Evolutionary conservation across 2,113 vertebrate species (phyloP).

Genomic region (Onychostoma macrolepis): DNA sequence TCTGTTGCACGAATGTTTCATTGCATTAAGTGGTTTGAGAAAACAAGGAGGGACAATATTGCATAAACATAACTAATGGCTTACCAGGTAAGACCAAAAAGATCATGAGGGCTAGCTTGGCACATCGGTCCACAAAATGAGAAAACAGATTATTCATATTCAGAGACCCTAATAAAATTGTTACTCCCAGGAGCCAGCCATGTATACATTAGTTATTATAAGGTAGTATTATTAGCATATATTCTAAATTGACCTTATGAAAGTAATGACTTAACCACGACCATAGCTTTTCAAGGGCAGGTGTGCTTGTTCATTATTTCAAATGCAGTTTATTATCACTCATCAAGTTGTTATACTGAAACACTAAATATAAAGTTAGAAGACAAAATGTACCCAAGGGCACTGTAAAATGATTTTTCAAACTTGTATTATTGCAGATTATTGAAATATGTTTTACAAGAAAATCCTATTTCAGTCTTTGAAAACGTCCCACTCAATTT

Average conservation of each 20-base stretch:
- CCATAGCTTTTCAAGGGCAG: neutral
- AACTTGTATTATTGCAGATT: too few species aligned
- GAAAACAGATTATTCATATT: neutral
- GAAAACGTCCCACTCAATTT: too few species aligned
- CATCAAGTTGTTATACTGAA: neutral
- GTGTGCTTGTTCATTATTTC: too few species aligned
- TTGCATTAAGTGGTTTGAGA: neutral
- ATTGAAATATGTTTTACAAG: too few species aligned
- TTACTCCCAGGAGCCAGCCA: neutral
- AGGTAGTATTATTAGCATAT: too few species aligned
- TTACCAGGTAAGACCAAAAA: neutral
- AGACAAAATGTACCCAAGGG: neutral
- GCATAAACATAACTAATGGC: neutral
- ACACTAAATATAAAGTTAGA: neutral
- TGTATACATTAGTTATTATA: neutral
- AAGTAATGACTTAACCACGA: neutral
- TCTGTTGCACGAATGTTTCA: neutral
- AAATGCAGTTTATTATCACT: neutral
- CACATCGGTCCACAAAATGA: neutral
- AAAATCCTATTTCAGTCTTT: too few species aligned
- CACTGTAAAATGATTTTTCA: too few species aligned
- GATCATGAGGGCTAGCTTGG: neutral
- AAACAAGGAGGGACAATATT: neutral
- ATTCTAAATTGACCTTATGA: neutral
- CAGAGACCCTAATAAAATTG: neutral